These are phyloP conservation scores for Scomber scombrus DNA, from an alignment of 2,113 vertebrate species.

Conservation along the genomic window DNA sequence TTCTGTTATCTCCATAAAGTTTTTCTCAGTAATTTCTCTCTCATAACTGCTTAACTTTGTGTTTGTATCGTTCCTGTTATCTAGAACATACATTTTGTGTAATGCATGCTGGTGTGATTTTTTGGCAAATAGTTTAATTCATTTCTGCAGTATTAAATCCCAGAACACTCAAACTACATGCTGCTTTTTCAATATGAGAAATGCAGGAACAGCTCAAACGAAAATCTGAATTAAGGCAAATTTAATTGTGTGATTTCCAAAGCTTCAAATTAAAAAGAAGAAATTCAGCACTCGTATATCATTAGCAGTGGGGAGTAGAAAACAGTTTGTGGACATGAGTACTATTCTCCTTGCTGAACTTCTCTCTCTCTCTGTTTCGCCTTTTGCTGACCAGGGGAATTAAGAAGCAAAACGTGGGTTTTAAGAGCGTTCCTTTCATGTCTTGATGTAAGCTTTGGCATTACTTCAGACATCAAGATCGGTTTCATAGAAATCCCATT, in stretches of 20 bases:
- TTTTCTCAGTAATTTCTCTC: not conserved
- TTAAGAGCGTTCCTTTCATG: slow-evolving; percentile 81
- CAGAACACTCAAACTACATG: not conserved
- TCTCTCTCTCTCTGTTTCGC: slow-evolving; percentile 27
- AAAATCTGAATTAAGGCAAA: slow-evolving; percentile 22
- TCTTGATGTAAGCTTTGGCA: slow-evolving; percentile 83
- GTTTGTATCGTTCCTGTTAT: not conserved
- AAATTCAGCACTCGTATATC: slow-evolving; percentile 27
- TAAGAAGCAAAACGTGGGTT: slow-evolving; percentile 80
- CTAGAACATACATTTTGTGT: not conserved
- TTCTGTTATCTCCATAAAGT: not conserved
- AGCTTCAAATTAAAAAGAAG: slow-evolving; percentile 34
- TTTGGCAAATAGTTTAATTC: not conserved
- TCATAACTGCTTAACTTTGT: not conserved
- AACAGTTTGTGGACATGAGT: slow-evolving; percentile 42
- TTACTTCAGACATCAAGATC: slow-evolving; percentile 82
- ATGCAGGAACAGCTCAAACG: slow-evolving; percentile 6
- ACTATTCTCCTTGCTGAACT: slow-evolving; percentile 39
- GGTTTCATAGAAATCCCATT: slow-evolving; percentile 83
- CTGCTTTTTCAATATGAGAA: slow-evolving; percentile 7
- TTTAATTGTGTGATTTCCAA: slow-evolving; percentile 20
- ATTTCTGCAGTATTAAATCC: not conserved
- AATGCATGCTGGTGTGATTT: not conserved
- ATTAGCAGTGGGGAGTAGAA: slow-evolving; percentile 26
- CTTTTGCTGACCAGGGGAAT: slow-evolving; percentile 79